phyloP scores from a whole-genome alignment of 2,113 vertebrate genomes.

The Xiphias gladius region DNA sequence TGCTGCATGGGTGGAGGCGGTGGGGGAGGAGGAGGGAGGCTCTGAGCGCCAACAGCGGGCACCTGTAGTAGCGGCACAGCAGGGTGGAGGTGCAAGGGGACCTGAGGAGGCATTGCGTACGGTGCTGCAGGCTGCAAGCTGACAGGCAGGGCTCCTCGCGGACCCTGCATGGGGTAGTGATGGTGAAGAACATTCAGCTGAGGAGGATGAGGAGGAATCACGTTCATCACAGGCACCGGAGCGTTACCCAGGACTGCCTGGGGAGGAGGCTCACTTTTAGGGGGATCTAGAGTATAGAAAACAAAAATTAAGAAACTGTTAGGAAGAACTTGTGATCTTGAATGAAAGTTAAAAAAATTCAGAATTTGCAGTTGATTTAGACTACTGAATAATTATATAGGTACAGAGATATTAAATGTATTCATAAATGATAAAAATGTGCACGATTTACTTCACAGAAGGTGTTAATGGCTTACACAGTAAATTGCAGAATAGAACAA shows the following conservation, averaged over 20 bases:
- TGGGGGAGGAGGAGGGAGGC: constrained; percentile 94
- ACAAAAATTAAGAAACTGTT: neutral
- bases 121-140: constrained; percentile 87
- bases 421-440: neutral
- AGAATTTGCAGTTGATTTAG: neutral
- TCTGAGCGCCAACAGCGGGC: constrained; percentile 90
- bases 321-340: neutral
- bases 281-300: constrained; percentile 84
- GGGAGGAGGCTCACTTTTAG: constrained; percentile 86
- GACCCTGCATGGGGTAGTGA: constrained; percentile 84
- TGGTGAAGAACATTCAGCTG: constrained; percentile 87
- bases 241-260: constrained; percentile 87
- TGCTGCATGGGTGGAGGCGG: constrained; percentile 96
- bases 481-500: neutral
- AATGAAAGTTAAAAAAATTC: neutral
- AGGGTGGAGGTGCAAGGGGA: constrained; percentile 91
- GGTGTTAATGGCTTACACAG: neutral
- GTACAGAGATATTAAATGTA: neutral
- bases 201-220: constrained; percentile 85
- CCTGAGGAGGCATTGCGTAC: constrained; percentile 88
- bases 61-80: constrained; percentile 91
- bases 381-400: neutral
- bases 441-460: neutral
- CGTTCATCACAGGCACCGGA: constrained; percentile 87
- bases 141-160: constrained; percentile 85